Conservation (phyloP, 2,113 vertebrate species). For the Ptyas mucosa region DNA sequence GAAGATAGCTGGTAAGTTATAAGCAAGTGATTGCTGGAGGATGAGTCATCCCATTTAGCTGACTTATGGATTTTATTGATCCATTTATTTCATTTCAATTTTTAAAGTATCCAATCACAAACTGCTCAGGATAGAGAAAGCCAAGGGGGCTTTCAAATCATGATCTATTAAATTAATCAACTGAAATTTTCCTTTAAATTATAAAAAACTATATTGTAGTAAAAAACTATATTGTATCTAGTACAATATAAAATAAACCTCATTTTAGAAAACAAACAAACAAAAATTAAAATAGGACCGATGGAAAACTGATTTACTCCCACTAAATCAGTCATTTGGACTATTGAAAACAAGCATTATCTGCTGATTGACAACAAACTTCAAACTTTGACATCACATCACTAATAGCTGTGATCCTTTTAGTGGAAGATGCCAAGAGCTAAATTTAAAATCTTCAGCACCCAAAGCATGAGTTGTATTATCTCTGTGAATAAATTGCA, state of each 20-base stretch:
- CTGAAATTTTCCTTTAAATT: background rate
- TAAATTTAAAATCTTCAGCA: background rate
- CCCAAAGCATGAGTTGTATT: background rate
- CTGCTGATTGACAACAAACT: background rate
- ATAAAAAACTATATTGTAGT: background rate
- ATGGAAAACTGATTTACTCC: background rate
- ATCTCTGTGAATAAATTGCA: background rate
- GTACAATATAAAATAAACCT: background rate
- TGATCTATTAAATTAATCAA: background rate
- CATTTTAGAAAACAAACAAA: background rate
- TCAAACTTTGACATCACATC: background rate
- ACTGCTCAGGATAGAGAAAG: background rate
- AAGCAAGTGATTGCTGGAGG: slow-evolving; percentile 27
- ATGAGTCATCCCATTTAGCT: slow-evolving; percentile 22
- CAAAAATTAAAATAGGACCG: background rate
- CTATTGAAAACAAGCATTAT: background rate
- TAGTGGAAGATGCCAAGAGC: background rate
- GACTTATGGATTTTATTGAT: background rate
- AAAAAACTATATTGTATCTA: background rate
- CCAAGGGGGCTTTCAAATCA: background rate
- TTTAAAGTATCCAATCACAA: background rate
- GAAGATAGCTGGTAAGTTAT: slow-evolving; percentile 10
- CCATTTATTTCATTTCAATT: background rate
- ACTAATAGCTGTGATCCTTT: background rate
- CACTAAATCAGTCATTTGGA: background rate